These are phyloP conservation scores for Caenorhabditis remanei DNA, from an alignment of 1,140 invertebrate species.

Conservation along the genomic window DNA sequence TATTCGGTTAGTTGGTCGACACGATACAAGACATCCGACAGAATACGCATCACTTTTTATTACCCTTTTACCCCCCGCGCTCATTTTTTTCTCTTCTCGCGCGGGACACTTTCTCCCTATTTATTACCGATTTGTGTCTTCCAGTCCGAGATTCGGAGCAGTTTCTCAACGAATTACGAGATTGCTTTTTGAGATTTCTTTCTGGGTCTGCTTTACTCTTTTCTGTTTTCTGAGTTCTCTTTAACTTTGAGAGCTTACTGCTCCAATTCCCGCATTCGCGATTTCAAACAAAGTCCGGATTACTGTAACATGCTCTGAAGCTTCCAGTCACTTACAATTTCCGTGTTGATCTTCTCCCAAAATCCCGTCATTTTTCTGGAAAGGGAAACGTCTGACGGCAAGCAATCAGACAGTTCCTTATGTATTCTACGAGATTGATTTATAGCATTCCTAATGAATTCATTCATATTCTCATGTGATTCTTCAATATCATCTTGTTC, in stretches of 20 bases:
- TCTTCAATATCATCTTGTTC: background rate
- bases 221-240: no score
- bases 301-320: no score
- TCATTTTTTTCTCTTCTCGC: background rate
- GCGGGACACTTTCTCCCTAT: background rate
- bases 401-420: slow-evolving; percentile 9
- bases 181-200: no score
- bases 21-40: background rate
- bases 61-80: background rate
- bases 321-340: no score
- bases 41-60: slow-evolving; percentile 45
- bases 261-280: no score
- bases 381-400: no score
- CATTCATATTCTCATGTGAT: slow-evolving; percentile 9
- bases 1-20: slow-evolving; percentile 30
- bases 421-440: background rate
- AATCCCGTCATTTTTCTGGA: no score
- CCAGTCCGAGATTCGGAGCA: background rate
- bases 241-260: no score
- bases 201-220: no score
- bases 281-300: no score
- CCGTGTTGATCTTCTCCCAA: no score
- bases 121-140: background rate
- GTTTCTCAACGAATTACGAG: background rate
- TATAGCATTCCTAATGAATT: background rate